Evolutionary conservation across 2,797 vertebrate species (phyloP), one percentile per base, ranked within the genome.

Genomic region (Acipenser transmontanus): DNA sequence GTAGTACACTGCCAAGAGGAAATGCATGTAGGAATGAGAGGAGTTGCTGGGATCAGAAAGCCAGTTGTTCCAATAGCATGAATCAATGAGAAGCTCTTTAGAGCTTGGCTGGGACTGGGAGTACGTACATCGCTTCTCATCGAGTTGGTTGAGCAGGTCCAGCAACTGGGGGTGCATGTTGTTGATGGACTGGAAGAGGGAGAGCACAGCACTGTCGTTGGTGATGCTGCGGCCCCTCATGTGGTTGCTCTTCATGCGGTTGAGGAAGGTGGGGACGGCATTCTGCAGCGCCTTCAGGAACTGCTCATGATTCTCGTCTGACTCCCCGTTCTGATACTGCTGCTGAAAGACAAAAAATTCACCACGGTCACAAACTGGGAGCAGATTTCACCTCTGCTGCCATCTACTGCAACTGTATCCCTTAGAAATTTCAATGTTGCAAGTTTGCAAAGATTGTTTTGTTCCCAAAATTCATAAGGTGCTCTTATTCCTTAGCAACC

Each of bases 161-260:
- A 99, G 79, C 67, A 99, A 91, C 87, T 95, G 96, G 0, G 97
- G 97, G 73, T 99, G 97, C 95, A 97, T 96, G 85, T 94, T 92
- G 83, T 98, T 98, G 78, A 99, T 97, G 78, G 97, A 97, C 83
- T 99, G 97, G 87, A 99, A 99, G 70, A 99, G 94, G 0, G 97
- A 99, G 49, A 98, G 84, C 62, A 99, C 97, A 0, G 97, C 93
- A 0, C 97, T 99, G 84, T 99, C 97, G 0, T 98, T 99, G 83
- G 95, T 98, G 86, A 98, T 98, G 88, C 97, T 99, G 81, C 97
- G 94, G 11, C 97, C 97, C 0, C 97, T 92, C 91, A 97, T 91
- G 77, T 99, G 97, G 87, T 99, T 98, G 88, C 97, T 99, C 84
- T 97, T 97, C 95, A 98, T 93, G 70, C 97, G 94, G 84, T 99